Percentiles rank a stretch among this genome's conserved stretches.
Conservation (phyloP, 2,797 vertebrate genomes). For the Anguilla pacifica region DNA sequence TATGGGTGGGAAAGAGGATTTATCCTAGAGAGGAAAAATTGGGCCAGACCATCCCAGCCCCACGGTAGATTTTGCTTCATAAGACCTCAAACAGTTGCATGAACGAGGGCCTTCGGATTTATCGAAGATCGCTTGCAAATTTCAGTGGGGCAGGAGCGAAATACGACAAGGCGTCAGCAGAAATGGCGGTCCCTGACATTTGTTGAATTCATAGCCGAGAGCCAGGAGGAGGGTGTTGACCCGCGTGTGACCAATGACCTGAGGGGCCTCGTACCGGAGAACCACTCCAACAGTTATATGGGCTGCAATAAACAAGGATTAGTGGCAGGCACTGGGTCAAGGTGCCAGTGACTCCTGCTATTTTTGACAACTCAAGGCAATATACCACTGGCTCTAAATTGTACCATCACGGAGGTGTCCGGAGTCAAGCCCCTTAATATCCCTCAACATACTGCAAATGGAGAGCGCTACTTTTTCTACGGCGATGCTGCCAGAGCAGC, state of each 20-base stretch:
- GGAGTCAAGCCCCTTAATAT: background rate
- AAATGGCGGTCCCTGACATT: background rate
- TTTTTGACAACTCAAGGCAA: background rate
- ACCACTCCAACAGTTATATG: background rate
- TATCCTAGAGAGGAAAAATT: background rate
- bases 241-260: background rate
- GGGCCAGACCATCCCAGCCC: background rate
- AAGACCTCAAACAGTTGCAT: background rate
- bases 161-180: slow-evolving; percentile 2
- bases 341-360: background rate
- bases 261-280: background rate
- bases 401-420: background rate
- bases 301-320: slow-evolving; percentile 19
- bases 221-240: background rate
- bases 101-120: background rate
- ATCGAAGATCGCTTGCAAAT: background rate
- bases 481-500: background rate
- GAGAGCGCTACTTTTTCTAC: background rate
- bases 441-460: background rate
- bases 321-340: background rate
- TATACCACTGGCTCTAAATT: background rate
- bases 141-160: background rate
- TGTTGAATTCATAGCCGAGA: background rate
- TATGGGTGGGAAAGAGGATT: background rate
- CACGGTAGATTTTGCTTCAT: background rate